Evolutionary conservation across 2,888 invertebrate species (phyloP).

Genomic region (Tribolium freemani): DNA sequence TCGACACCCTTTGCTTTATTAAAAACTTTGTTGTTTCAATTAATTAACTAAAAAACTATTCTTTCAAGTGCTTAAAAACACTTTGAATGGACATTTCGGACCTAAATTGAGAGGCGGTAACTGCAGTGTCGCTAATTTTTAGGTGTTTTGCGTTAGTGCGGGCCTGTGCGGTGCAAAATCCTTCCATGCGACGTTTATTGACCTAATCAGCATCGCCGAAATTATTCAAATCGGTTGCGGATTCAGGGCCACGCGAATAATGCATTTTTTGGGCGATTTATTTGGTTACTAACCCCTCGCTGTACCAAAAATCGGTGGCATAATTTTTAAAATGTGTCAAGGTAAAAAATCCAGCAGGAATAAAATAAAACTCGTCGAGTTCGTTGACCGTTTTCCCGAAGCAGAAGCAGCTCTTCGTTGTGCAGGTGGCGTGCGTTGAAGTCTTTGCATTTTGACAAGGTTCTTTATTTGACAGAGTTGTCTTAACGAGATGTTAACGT

Average conservation of each 20-base stretch:
- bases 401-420: neutral
- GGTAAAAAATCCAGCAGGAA: conserved; percentile 7
- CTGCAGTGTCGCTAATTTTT: neutral
- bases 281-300: conserved; percentile 35
- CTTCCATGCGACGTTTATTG: conserved; percentile 28
- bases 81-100: too few relatives aligned
- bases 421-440: conserved; percentile 37
- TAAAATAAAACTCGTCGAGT: conserved; percentile 28
- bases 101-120: neutral
- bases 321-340: conserved; percentile 21
- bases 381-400: conserved; percentile 40
- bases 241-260: conserved; percentile 35
- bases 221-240: conserved; percentile 31
- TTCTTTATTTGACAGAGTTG: conserved; percentile 42
- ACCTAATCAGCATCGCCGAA: conserved; percentile 33
- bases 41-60: too few relatives aligned
- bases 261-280: conserved; percentile 29
- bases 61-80: too few relatives aligned
- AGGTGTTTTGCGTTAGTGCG: neutral
- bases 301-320: neutral
- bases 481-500: conserved; percentile 42
- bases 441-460: conserved; percentile 43
- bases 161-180: conserved; percentile 14
- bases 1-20: neutral
- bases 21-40: too few relatives aligned